Base-by-base conservation (phyloP, 2,113 vertebrate species). In the Edolisoma coerulescens region DNA sequence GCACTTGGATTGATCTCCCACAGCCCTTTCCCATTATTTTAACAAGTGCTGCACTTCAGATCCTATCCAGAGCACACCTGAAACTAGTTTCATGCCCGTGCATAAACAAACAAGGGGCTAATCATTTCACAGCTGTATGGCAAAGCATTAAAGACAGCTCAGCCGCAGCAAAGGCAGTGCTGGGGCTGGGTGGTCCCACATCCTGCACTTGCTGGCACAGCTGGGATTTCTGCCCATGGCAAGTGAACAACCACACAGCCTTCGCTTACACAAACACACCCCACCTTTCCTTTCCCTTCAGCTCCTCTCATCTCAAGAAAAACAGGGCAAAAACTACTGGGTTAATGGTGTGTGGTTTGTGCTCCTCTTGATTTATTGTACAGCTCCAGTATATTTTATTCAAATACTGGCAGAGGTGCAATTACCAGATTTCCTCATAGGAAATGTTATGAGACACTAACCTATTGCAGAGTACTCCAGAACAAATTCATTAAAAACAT, bases 91-190 rank as follows among this genome's bases (percentile, higher is more conserved):
- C 37, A 26, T 39, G 35, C 5, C 3, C 27, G 16, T 18, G 17
- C 56, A 64, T 65, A 93, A 64, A 87, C 21, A 64, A 56, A 69
- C 30, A 54, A 44, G 41, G 35, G 1, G 9, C 14, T 54, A 65
- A 54, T 50, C 4, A 9, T 12, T 77, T 60, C 54, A n/a, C 42
- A 42, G 56, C 33, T 57, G 54, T 10, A 18, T 28, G 45, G 77
- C 90, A 84, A 69, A 81, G 44, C 26, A 21, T 37, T 39, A 52
- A 56, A 86, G 71, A 5, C 47, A 23, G 47, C 57, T 68, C 17
- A 22, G 5, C 20, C 17, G 17, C 35, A 53, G 54, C 0, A 0
- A n/a, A 33, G 23, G 30, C 3, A 32, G 30, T 5, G 49, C 37
- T 42, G 1, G 50, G 73, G 37, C 20, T 57, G 76, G 8, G 22